A percentile compares a stretch with the other conserved stretches of the same genome.
These are phyloP conservation scores for Gouania willdenowi DNA, from an alignment of 2,797 vertebrate genomes.

Conservation along the genomic window DNA sequence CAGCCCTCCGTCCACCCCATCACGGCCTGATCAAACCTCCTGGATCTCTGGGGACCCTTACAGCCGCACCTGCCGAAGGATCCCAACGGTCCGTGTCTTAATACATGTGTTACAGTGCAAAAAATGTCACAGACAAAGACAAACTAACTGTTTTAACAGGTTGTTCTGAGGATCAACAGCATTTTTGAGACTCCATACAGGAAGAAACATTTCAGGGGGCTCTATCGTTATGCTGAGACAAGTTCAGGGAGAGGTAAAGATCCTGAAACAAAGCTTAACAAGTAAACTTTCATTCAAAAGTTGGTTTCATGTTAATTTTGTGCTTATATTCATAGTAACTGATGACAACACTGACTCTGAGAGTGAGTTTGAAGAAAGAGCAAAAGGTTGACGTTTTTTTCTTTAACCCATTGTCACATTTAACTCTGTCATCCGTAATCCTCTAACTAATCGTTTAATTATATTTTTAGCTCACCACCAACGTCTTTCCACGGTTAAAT, in stretches of 20 bases:
- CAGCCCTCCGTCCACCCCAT: conserved; percentile 68
- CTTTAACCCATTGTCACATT: not conserved
- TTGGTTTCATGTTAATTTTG: not conserved
- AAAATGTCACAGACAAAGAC: not conserved
- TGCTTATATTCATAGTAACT: conserved; percentile 68
- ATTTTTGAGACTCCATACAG: conserved; percentile 85
- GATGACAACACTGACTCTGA: conserved; percentile 92
- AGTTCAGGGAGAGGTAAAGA: conserved; percentile 84
- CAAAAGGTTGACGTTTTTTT: conserved; percentile 73
- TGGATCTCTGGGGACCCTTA: conserved; percentile 44
- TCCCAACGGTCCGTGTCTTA: conserved; percentile 50
- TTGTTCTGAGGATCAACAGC: conserved; percentile 84
- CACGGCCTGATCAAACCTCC: conserved; percentile 10
- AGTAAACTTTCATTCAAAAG: not conserved
- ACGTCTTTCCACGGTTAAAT: conserved; percentile 51
- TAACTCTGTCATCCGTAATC: not conserved
- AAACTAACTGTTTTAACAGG: conserved; percentile 15
- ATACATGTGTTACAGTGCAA: not conserved
- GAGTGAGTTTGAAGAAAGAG: conserved; percentile 86
- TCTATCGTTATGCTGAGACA: conserved; percentile 84
- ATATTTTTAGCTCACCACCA: conserved; percentile 44
- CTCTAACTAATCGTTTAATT: not conserved
- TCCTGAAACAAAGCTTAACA: not conserved
- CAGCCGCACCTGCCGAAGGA: conserved; percentile 48
- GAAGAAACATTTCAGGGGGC: conserved; percentile 84